Evolutionary conservation across 2,113 vertebrate species (phyloP).

Genomic region (Progne subis): DNA sequence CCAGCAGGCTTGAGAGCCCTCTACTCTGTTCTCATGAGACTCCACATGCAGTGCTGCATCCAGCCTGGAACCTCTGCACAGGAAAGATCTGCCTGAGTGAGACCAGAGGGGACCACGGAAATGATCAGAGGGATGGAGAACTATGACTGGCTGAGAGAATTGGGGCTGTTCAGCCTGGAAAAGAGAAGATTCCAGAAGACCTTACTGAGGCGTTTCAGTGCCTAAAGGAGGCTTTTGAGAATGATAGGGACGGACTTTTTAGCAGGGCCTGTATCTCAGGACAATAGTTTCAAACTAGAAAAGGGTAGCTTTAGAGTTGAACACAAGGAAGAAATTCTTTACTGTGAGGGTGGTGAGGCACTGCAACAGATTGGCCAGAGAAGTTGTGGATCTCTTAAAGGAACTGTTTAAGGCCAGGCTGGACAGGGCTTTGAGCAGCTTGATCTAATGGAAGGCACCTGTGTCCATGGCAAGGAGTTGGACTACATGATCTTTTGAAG

Average conservation of each 20-base stretch:
- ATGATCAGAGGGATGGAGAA: neutral
- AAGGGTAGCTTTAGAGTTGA: neutral
- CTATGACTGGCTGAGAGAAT: neutral
- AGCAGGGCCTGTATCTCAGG: neutral
- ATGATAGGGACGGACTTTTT: neutral
- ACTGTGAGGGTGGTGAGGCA: neutral
- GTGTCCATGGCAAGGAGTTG: neutral
- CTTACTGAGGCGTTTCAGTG: neutral
- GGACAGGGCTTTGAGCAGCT: neutral
- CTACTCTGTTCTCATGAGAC: rapidly evolving
- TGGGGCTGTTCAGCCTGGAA: neutral
- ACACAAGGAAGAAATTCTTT: neutral
- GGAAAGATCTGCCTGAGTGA: rapidly evolving
- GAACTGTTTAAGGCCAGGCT: neutral
- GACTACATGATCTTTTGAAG: neutral
- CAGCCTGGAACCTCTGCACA: neutral
- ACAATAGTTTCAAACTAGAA: neutral
- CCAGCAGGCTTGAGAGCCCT: rapidly evolving
- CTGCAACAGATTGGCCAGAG: neutral
- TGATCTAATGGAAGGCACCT: neutral
- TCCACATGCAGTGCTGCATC: neutral
- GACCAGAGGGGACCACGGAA: neutral
- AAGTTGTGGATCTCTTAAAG: neutral
- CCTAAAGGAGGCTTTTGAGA: neutral
- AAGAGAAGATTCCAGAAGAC: neutral